These are phyloP conservation scores for Mactromeris polynyma DNA, from an alignment of 2,888 invertebrate species.

Conservation along the genomic window DNA sequence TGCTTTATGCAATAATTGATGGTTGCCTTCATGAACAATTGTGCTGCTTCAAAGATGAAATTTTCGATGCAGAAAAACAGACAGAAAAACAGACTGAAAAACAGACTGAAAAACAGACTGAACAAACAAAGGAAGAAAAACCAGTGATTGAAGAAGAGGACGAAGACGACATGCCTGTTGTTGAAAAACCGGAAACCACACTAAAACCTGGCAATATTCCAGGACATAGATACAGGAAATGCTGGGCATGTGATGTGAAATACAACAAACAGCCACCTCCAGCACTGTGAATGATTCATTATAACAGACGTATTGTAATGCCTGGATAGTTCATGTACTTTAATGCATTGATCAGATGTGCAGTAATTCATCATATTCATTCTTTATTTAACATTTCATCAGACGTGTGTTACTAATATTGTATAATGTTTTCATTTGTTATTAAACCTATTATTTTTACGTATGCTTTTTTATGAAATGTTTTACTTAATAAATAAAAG, in stretches of 20 bases:
- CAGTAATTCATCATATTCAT: too few species aligned
- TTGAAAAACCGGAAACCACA: not conserved
- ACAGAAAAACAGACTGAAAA: too few species aligned
- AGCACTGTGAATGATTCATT: not conserved
- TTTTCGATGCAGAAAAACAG: not conserved
- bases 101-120: not conserved
- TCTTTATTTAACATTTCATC: too few species aligned
- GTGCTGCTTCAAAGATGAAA: not conserved
- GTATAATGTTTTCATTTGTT: too few species aligned
- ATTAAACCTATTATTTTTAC: too few species aligned
- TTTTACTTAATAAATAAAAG: too few species aligned
- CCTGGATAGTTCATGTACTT: not conserved
- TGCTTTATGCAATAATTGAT: slow-evolving; percentile 18
- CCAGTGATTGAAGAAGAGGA: not conserved
- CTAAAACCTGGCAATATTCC: not conserved
- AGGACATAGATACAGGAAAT: slow-evolving; percentile 11
- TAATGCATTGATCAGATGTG: too few species aligned
- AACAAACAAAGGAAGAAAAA: not conserved
- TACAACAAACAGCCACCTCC: slow-evolving; percentile 29
- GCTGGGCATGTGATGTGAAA: slow-evolving; percentile 47
- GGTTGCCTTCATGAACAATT: not conserved
- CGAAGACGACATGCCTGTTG: not conserved
- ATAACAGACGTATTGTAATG: not conserved
- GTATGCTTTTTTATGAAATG: too few species aligned
- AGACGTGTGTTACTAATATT: too few species aligned